Percentiles rank a stretch among this genome's conserved stretches.
phyloP scores from a whole-genome alignment of 2,888 invertebrate species.

The Liposcelis brunnea region DNA sequence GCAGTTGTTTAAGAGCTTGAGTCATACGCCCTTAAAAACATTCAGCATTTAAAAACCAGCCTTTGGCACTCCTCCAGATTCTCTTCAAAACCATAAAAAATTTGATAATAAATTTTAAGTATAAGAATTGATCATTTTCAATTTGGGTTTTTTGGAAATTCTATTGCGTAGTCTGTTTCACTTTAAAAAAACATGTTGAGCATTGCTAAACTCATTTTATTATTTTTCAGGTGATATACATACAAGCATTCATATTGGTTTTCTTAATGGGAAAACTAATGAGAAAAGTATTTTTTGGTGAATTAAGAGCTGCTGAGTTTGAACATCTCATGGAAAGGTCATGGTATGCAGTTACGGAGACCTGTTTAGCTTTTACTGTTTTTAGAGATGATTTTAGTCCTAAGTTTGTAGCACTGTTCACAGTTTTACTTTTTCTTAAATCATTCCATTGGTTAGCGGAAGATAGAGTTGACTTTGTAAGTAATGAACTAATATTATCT shows the following conservation, averaged over 20 bases:
- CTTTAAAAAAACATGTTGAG: no score
- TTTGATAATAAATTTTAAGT: no score
- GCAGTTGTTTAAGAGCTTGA: no score
- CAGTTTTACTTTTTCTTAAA: slow-evolving; percentile 86
- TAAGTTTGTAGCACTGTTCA: slow-evolving; percentile 94
- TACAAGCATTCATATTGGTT: slow-evolving; percentile 90
- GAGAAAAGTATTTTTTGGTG: slow-evolving; percentile 89
- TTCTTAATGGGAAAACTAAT: slow-evolving; percentile 82
- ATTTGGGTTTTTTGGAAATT: no score
- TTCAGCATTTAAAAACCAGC: no score
- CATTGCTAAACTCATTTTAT: neutral
- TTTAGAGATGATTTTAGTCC: slow-evolving; percentile 98
- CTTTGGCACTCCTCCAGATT: no score
- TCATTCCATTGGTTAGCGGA: slow-evolving; percentile 99
- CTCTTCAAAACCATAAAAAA: no score
- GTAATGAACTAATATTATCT: slow-evolving; percentile 25
- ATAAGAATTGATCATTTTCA: no score
- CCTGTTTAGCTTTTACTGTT: slow-evolving; percentile 96
- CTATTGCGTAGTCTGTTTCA: no score
- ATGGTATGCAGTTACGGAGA: slow-evolving; percentile 99
- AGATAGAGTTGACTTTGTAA: slow-evolving; percentile 96
- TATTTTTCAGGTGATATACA: slow-evolving; percentile 75
- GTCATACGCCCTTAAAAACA: no score
- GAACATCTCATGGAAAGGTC: slow-evolving; percentile 97
- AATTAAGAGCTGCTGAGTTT: slow-evolving; percentile 85